A percentile compares a stretch with the other conserved stretches of the same genome.
Evolutionary conservation across 2,797 vertebrate species (phyloP).

Genomic region (Apodemus agrarius): DNA sequence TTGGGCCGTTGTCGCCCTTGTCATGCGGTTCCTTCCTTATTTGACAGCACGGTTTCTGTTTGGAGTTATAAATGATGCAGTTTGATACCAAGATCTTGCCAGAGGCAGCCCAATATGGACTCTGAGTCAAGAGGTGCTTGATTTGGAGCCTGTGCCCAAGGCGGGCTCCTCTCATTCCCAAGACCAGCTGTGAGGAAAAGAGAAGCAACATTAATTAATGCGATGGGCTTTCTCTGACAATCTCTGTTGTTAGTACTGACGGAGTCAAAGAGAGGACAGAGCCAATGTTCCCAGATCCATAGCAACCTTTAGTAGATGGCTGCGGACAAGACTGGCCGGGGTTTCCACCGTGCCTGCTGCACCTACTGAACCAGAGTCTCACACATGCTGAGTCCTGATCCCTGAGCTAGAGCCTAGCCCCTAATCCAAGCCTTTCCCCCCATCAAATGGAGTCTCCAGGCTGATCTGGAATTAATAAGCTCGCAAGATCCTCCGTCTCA

Average conservation of each 20-base stretch:
- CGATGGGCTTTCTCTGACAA: slow-evolving; percentile 13
- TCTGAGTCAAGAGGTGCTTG: neutral
- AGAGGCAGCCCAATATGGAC: neutral
- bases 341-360: neutral
- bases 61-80: slow-evolving; percentile 20
- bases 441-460: neutral
- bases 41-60: slow-evolving; percentile 59
- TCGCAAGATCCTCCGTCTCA: neutral
- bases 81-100: slow-evolving; percentile 7
- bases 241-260: neutral
- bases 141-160: neutral
- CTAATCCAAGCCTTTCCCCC: too few species aligned
- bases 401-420: neutral
- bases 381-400: neutral
- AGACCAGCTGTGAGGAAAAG: neutral
- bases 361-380: neutral
- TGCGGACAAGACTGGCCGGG: neutral
- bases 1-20: neutral
- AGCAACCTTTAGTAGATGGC: neutral
- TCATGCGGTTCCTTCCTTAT: slow-evolving; percentile 19
- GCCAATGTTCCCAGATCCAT: neutral
- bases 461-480: neutral
- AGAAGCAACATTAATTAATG: neutral
- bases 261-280: neutral
- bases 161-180: neutral